Conservation (phyloP, 2,113 vertebrate species). For the Anoplopoma fimbria region DNA sequence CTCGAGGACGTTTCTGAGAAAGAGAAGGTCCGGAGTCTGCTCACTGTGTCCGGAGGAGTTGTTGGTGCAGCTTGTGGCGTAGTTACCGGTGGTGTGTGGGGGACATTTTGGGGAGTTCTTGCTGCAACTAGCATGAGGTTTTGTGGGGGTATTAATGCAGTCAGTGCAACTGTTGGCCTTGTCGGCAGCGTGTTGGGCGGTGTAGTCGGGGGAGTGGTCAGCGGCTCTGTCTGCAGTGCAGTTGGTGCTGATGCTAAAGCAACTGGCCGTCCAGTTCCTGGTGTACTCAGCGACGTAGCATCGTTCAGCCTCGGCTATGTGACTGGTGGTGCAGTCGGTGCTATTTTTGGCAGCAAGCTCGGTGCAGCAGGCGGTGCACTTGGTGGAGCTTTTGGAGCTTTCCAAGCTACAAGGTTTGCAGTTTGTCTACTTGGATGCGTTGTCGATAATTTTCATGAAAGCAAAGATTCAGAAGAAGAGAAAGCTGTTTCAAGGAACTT, state of each 20-base stretch:
- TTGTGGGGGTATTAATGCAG: background rate
- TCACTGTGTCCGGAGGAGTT: too few species aligned
- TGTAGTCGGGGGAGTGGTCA: background rate
- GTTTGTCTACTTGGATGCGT: rapidly evolving
- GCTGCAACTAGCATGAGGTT: background rate
- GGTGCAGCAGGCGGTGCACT: constrained; percentile 1
- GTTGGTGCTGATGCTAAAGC: background rate
- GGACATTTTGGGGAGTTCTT: background rate
- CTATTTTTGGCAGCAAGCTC: background rate
- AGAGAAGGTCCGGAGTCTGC: too few species aligned
- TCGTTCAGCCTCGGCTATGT: constrained; percentile 1
- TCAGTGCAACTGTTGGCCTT: background rate
- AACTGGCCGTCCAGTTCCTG: background rate
- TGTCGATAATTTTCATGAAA: rapidly evolving
- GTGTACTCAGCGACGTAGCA: rapidly evolving
- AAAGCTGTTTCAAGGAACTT: background rate
- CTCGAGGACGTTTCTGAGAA: too few species aligned
- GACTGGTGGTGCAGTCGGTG: background rate
- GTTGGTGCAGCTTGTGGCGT: background rate
- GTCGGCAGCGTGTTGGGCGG: constrained; percentile 3
- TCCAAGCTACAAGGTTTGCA: rapidly evolving
- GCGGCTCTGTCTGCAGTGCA: background rate
- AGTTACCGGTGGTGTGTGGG: background rate
- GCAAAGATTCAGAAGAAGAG: background rate
- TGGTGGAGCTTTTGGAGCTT: constrained; percentile 10